phyloP scores from a whole-genome alignment of 2,797 vertebrate species.

The Perdix hodgsoniae region DNA sequence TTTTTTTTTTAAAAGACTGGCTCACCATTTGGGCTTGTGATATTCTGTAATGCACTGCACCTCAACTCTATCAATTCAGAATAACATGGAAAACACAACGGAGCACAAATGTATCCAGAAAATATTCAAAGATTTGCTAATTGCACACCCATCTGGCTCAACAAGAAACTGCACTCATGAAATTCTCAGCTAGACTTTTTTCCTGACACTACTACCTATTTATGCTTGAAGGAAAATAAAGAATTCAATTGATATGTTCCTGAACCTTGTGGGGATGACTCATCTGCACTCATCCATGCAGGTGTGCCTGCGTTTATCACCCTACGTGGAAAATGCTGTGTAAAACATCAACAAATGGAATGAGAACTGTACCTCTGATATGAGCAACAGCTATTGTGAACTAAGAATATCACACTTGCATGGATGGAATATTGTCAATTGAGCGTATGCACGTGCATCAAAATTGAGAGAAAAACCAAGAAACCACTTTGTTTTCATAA shows the following conservation, averaged over 20 bases:
- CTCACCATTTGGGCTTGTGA: neutral
- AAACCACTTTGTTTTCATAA: neutral
- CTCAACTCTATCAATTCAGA: neutral
- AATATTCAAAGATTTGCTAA: slow-evolving; percentile 25
- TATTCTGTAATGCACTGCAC: neutral
- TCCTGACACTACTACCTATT: neutral
- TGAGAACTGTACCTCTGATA: neutral
- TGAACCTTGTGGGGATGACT: neutral
- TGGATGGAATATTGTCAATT: neutral
- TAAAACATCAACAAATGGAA: neutral
- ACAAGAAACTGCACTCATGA: slow-evolving; percentile 37
- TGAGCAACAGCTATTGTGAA: neutral
- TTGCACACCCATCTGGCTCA: slow-evolving; percentile 64
- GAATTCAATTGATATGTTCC: neutral
- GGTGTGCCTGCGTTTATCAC: neutral
- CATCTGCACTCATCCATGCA: neutral
- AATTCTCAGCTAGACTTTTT: neutral
- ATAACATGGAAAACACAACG: neutral
- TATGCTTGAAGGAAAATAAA: neutral
- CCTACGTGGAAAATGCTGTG: accelerated
- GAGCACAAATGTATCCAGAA: neutral
- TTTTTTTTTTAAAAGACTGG: no score
- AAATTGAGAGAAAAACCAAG: neutral
- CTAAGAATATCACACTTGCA: neutral
- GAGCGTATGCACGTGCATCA: neutral